Evolutionary conservation across 1,140 invertebrate species (phyloP).

Genomic region (Cyclargus thomasi): DNA sequence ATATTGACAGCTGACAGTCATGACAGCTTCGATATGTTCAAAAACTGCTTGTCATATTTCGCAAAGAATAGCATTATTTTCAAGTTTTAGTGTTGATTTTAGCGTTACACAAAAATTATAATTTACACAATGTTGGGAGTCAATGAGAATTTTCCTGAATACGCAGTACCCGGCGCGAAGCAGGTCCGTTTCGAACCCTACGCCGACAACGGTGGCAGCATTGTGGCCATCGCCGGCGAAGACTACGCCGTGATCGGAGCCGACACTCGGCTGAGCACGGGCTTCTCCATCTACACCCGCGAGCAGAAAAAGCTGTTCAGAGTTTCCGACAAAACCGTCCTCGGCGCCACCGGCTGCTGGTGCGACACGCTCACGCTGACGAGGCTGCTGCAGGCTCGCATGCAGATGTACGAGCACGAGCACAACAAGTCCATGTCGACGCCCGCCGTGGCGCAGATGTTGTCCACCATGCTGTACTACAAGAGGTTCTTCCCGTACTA

Average conservation of each 20-base stretch:
- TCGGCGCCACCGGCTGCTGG: conserved; percentile 96
- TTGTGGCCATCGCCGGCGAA: conserved; percentile 94
- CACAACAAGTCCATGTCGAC: conserved; percentile 96
- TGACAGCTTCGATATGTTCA: neutral
- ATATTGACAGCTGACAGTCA: no score
- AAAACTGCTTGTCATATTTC: conserved; percentile 29
- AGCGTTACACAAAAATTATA: neutral
- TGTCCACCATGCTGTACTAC: conserved; percentile 97
- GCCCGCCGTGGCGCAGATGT: conserved; percentile 93
- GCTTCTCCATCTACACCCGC: conserved; percentile 92
- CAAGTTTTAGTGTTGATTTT: neutral
- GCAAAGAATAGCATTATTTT: neutral
- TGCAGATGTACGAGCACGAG: conserved; percentile 97
- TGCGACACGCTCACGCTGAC: conserved; percentile 97
- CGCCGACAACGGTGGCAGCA: conserved; percentile 87
- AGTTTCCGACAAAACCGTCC: conserved; percentile 87
- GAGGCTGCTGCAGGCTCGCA: conserved; percentile 87
- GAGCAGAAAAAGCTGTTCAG: conserved; percentile 90
- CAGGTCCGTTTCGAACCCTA: conserved; percentile 83
- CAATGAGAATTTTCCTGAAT: conserved; percentile 79
- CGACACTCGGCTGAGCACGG: conserved; percentile 94
- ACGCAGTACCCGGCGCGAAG: conserved; percentile 77
- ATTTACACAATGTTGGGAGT: conserved; percentile 49
- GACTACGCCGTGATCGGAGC: conserved; percentile 91
- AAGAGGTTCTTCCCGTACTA: conserved; percentile 99